These are phyloP conservation scores for Muscicapa adusta DNA, from an alignment of 2,113 vertebrate genomes.

Conservation along the genomic window DNA sequence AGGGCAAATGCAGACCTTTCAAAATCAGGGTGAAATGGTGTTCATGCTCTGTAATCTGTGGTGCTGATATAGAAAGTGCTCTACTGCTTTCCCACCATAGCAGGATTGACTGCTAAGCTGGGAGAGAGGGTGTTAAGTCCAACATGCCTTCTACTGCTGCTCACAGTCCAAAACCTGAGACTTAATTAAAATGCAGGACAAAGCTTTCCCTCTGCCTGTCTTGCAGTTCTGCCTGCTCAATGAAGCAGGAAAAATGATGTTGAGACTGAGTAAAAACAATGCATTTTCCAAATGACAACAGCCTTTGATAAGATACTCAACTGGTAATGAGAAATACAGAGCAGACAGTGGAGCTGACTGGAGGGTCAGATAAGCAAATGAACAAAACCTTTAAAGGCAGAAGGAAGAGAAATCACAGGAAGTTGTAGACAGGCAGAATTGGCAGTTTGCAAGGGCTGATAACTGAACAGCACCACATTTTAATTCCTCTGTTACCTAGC, in stretches of 20 bases:
- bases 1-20: not conserved
- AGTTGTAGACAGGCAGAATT: not conserved
- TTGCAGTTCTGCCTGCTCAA: not conserved
- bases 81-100: not conserved
- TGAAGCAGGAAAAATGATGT: not conserved
- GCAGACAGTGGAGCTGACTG: not conserved
- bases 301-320: not conserved
- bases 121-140: not conserved
- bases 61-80: not conserved
- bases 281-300: constrained; percentile 4
- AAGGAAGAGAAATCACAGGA: not conserved
- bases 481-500: not conserved
- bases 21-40: not conserved
- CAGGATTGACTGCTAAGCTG: not conserved
- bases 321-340: constrained; percentile 25
- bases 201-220: not conserved
- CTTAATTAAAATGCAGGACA: constrained; percentile 13
- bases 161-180: not conserved
- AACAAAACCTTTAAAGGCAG: not conserved
- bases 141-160: not conserved
- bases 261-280: constrained; percentile 25
- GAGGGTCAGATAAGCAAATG: constrained; percentile 4
- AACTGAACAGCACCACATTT: not conserved
- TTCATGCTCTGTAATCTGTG: not conserved
- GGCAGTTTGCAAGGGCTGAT: not conserved